A percentile compares a stretch with the other conserved stretches of the same genome.
These are phyloP conservation scores for Corythucha ciliata DNA, from an alignment of 2,888 invertebrate genomes.

Conservation along the genomic window DNA sequence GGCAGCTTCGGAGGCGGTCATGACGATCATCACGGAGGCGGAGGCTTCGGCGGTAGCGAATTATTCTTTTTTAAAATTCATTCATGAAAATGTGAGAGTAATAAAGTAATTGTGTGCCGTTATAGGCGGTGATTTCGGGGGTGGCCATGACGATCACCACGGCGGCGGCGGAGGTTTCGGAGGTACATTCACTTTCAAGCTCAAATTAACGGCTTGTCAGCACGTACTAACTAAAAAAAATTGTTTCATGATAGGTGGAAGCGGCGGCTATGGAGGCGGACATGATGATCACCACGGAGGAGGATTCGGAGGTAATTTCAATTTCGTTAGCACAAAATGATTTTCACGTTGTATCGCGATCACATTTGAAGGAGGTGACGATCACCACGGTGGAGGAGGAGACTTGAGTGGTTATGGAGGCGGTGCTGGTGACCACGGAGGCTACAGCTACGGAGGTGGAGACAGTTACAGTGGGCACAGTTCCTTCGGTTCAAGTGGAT, in stretches of 20 bases:
- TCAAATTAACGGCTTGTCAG: no score
- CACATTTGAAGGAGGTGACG: no score
- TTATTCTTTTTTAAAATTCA: no score
- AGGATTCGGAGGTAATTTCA: background rate
- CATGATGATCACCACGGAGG: constrained; percentile 2
- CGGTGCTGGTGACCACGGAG: constrained; percentile 19
- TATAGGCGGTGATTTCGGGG: no score
- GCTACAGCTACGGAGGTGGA: constrained; percentile 25
- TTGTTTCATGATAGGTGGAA: no score
- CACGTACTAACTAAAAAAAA: no score
- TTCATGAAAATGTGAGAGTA: no score
- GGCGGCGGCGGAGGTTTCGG: constrained; percentile 13
- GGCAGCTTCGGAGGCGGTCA: constrained; percentile 12
- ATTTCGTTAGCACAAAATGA: no score
- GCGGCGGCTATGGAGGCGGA: constrained; percentile 6
- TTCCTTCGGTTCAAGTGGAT: constrained; percentile 23
- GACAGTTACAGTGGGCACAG: constrained; percentile 28
- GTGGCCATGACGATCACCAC: constrained; percentile 14
- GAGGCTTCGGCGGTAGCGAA: constrained; percentile 20
- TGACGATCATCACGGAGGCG: constrained; percentile 20
- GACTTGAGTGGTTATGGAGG: constrained; percentile 16
- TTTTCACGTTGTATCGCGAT: no score
- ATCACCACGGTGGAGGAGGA: constrained; percentile 21
- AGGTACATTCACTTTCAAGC: background rate
- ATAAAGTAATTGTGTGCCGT: no score